Conservation (phyloP, 2,797 vertebrate species). For the Platyrinchus mystaceus region DNA sequence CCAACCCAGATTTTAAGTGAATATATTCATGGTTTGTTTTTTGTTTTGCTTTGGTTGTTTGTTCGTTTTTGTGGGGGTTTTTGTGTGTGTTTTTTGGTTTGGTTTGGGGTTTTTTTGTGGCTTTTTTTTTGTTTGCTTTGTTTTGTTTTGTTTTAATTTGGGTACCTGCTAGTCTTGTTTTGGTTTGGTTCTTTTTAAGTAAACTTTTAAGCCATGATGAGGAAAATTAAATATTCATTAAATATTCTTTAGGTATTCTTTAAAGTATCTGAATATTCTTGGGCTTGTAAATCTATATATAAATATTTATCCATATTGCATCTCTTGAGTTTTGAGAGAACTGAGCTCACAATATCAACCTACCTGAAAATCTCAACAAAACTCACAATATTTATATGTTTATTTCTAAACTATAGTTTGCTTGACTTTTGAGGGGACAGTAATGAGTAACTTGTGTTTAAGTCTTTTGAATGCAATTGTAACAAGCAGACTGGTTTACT, state of each 20-base stretch:
- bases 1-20: not conserved
- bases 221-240: not conserved
- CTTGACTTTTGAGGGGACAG: not conserved
- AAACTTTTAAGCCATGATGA: not conserved
- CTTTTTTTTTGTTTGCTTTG: no score
- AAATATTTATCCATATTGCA: not conserved
- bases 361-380: not conserved
- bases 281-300: not conserved
- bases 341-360: not conserved
- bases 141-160: not conserved
- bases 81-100: no score
- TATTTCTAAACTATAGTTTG: not conserved
- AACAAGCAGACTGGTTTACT: not conserved
- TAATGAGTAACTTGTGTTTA: not conserved
- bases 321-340: not conserved
- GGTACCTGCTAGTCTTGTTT: not conserved
- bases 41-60: no score
- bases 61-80: no score
- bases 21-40: not conserved
- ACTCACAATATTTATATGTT: not conserved
- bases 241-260: not conserved
- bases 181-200: not conserved
- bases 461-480: not conserved
- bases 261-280: not conserved
- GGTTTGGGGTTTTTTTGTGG: no score